A percentile compares a stretch with the other conserved stretches of the same genome.
These are phyloP conservation scores for Pollachius pollachius DNA, from an alignment of 2,113 vertebrate species.

Conservation along the genomic window DNA sequence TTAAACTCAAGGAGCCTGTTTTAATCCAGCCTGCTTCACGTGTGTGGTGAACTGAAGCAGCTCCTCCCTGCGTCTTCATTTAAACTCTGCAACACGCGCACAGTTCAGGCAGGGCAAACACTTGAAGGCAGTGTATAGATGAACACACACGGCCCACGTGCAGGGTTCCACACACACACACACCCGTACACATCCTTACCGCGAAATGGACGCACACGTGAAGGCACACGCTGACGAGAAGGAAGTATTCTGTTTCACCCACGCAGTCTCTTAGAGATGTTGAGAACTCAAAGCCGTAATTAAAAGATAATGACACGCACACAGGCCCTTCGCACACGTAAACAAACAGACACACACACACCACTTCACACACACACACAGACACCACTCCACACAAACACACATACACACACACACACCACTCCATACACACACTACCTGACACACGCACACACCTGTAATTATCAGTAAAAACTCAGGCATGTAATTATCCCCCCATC, in stretches of 20 bases:
- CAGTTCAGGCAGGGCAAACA: background rate
- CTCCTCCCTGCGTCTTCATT: background rate
- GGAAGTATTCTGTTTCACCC: too few relatives aligned
- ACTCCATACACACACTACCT: background rate
- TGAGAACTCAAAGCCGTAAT: background rate
- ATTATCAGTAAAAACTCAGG: background rate
- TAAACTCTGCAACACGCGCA: background rate
- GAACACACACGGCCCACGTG: background rate
- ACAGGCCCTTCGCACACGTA: too few relatives aligned
- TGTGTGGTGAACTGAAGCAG: background rate
- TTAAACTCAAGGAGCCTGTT: too few relatives aligned
- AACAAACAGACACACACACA: too few relatives aligned
- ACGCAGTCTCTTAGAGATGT: too few relatives aligned
- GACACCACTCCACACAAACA: too few relatives aligned
- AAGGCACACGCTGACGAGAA: background rate
- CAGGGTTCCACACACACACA: background rate
- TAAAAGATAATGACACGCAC: background rate
- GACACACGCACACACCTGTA: background rate
- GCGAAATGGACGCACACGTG: background rate
- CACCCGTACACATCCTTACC: background rate
- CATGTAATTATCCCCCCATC: too few relatives aligned
- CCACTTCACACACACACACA: too few relatives aligned
- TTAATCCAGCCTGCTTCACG: too few relatives aligned
- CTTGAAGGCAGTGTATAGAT: background rate
- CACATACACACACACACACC: too few relatives aligned